Evolutionary conservation across 2,113 vertebrate genomes (phyloP).

Genomic region (Turdus rufiventris): DNA sequence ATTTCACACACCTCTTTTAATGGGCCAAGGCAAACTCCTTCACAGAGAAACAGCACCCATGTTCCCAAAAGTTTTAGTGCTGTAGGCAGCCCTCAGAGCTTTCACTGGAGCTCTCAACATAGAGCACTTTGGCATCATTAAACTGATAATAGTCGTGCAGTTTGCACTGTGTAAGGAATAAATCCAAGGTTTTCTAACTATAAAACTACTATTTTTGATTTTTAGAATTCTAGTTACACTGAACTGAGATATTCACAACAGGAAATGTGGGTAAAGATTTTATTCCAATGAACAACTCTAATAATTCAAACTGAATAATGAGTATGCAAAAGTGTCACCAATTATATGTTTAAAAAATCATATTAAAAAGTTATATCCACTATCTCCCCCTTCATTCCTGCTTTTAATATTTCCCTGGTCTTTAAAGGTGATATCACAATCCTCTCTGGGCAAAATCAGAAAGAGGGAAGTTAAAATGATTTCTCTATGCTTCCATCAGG

Average conservation of each 20-base stretch:
- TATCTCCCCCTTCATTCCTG: background rate
- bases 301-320: background rate
- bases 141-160: background rate
- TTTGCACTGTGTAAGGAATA: background rate
- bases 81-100: background rate
- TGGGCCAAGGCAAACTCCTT: background rate
- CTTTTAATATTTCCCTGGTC: background rate
- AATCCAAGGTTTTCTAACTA: background rate
- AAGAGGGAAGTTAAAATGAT: background rate
- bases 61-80: background rate
- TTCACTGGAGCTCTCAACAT: background rate
- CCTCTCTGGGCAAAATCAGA: background rate
- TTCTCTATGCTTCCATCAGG: background rate
- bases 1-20: background rate
- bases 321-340: background rate
- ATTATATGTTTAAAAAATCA: background rate
- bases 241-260: background rate
- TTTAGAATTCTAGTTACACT: background rate
- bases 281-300: background rate
- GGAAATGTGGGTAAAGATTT: background rate
- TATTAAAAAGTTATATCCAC: background rate
- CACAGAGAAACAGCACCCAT: background rate
- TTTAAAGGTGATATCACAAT: background rate
- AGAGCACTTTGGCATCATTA: accelerated
- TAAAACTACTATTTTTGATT: background rate